Base-by-base conservation (phyloP, 2,888 invertebrate genomes). In the Cryptus viduatorius region DNA sequence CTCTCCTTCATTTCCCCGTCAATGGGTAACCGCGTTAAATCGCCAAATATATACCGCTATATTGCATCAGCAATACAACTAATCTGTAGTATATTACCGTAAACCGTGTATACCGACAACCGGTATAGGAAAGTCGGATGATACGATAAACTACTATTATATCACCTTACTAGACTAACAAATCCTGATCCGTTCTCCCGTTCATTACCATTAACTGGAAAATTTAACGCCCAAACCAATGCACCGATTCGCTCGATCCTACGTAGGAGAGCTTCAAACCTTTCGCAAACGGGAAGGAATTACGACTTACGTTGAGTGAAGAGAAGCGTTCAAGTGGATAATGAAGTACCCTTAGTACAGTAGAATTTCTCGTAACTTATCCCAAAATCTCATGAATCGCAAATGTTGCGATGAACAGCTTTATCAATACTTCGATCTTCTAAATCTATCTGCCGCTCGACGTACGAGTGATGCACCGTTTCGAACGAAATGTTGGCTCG, bases 161-260 rank as follows among this genome's bases (percentile, higher is more conserved):
- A 14, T 56, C 46, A 37, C 12, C 64, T 72, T 67, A 61, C 29
- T 24, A 31, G 50, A 68, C 67, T 67, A 72, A 77, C 83, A 72
- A 80, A 84, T 80, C 64, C 29, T 50, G 16, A 80, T 44, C 46
- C 80, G 24, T 1, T 48, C 59, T 59, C 10, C 29, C 68, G 68
- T 80, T 83, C 65, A 79, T 79, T 79, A 67, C 72, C 80, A 50
- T 72, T 84, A 80, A 77, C 72, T 37, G 44, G 72, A 44, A 50
- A 77, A 80, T 77, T 80, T 80, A 84, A 77, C 72, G 83, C 50
- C 65, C 19, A 71, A 77, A 77, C 79, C 37, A 37, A 5, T 37
- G 37, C 37, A 37, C 37, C 59, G 59, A 76, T 48, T 46, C 46
- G 48, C 24, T 37, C 69, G 24, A 75, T 48, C 67, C 61, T 61